A percentile compares a stretch with the other conserved stretches of the same genome.
phyloP scores from a whole-genome alignment of 2,888 invertebrate species.

The Philereme transversata region DNA sequence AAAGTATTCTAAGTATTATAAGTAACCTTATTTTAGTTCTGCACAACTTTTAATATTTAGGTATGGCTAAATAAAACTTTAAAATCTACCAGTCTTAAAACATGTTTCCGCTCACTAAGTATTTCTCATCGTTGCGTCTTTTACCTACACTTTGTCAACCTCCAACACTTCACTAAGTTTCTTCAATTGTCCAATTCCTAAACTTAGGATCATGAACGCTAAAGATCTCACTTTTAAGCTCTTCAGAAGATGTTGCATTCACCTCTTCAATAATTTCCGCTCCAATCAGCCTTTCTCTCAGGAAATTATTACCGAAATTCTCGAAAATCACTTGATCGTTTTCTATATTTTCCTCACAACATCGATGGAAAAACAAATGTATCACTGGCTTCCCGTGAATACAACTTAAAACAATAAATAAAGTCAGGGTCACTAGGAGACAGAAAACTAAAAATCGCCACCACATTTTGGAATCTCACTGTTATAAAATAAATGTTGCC shows the following conservation, averaged over 20 bases:
- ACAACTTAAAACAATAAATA: conserved; percentile 65
- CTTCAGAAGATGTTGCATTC: conserved; percentile 43
- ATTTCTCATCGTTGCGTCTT: neutral
- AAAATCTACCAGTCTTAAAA: neutral
- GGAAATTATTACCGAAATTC: conserved; percentile 64
- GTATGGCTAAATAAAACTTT: too few relatives aligned
- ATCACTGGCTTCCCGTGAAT: conserved; percentile 67
- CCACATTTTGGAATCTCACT: conserved; percentile 56
- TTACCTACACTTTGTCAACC: neutral
- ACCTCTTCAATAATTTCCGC: conserved; percentile 49
- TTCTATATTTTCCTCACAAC: conserved; percentile 69
- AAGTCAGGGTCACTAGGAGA: conserved; percentile 60
- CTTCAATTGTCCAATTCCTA: conserved; percentile 22
- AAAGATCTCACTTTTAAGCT: conserved; percentile 40
- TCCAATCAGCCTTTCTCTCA: conserved; percentile 64
- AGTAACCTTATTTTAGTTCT: too few relatives aligned
- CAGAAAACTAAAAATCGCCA: conserved; percentile 71
- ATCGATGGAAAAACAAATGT: conserved; percentile 65
- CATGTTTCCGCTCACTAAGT: neutral
- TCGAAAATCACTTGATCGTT: conserved; percentile 71
- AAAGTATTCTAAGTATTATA: too few relatives aligned
- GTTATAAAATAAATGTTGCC: neutral
- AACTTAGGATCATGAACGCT: conserved; percentile 49
- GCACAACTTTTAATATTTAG: too few relatives aligned
- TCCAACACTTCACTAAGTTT: conserved; percentile 13